These are phyloP conservation scores for Empis livida DNA, from an alignment of 2,888 invertebrate species.

Conservation along the genomic window DNA sequence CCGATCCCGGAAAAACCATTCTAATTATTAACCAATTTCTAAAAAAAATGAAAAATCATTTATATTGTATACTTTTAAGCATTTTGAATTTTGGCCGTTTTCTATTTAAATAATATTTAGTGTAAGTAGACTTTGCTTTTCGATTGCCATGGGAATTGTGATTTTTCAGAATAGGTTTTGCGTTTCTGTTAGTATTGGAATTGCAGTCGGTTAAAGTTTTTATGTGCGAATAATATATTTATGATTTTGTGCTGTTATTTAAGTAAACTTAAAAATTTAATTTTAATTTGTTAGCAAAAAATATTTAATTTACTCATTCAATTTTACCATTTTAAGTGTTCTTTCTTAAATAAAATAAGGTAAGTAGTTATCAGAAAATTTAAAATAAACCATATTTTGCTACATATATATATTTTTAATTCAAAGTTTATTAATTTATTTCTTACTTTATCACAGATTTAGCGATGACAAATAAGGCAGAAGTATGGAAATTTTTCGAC, in stretches of 20 bases:
- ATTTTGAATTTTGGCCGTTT: background rate
- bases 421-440: too few species aligned
- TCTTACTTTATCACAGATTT: too few species aligned
- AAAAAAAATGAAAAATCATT: background rate
- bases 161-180: background rate
- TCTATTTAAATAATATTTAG: background rate
- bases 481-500: too few species aligned
- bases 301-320: background rate
- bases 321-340: background rate
- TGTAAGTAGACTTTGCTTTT: background rate
- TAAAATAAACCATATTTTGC: background rate
- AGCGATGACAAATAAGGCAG: too few species aligned
- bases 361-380: background rate
- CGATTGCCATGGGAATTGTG: background rate
- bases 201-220: background rate
- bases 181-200: background rate
- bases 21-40: background rate
- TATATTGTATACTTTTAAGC: background rate
- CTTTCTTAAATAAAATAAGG: background rate
- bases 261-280: background rate
- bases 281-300: background rate
- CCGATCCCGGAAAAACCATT: background rate
- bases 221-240: background rate
- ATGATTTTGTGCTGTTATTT: background rate
- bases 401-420: background rate